Conservation (phyloP, 2,797 vertebrate genomes). For the Phylloscopus collybita region DNA sequence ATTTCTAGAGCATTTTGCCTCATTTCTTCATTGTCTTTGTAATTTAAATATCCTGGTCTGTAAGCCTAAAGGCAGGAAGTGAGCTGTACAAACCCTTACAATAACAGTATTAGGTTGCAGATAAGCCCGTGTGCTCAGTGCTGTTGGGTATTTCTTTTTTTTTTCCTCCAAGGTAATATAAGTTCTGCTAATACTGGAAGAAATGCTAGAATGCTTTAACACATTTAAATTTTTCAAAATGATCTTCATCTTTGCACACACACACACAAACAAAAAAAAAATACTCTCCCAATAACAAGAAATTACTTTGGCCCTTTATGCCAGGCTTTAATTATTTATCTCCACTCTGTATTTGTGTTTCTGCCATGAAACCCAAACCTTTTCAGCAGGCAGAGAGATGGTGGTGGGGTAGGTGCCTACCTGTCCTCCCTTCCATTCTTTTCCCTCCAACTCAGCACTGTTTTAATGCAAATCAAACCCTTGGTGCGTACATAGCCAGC, state of each 20-base stretch:
- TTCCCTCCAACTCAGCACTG: neutral
- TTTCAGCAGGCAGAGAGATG: neutral
- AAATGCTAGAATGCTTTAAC: neutral
- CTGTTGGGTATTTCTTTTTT: neutral
- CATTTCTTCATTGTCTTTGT: conserved; percentile 60
- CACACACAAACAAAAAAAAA: neutral
- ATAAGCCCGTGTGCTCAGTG: conserved; percentile 49
- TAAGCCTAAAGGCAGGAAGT: conserved; percentile 82
- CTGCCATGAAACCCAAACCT: conserved; percentile 48
- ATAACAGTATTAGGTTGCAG: conserved; percentile 64
- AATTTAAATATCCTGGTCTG: conserved; percentile 81
- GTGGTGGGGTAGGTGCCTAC: neutral
- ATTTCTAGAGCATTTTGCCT: conserved; percentile 33
- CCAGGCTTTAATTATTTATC: conserved; percentile 60
- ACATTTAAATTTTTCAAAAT: conserved; percentile 1
- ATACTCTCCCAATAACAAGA: neutral
- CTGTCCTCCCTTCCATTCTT: neutral
- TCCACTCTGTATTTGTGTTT: conserved; percentile 25
- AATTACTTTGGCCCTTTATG: neutral
- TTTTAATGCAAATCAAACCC: conserved; percentile 42
- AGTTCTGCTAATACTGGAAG: conserved; percentile 14
- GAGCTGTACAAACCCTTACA: conserved; percentile 66
- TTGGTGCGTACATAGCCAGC: neutral
- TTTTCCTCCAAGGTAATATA: neutral
- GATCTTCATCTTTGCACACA: neutral